Conservation (phyloP, 2,113 vertebrate genomes). For the Zosterops borbonicus region DNA sequence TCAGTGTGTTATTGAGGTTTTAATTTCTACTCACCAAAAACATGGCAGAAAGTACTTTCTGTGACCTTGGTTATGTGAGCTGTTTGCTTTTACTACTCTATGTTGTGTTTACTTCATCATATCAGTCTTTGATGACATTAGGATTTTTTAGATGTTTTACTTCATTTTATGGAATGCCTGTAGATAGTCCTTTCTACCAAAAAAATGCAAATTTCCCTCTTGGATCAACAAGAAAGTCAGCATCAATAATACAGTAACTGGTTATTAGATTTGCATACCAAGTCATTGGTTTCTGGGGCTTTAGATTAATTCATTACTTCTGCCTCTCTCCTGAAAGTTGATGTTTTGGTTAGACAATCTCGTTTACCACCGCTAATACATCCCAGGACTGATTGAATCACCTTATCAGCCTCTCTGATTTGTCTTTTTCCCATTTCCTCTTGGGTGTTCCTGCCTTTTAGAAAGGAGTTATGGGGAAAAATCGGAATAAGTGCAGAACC, state of each 20-base stretch:
- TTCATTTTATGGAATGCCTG: background rate
- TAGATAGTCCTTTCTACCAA: background rate
- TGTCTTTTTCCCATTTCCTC: background rate
- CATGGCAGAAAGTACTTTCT: background rate
- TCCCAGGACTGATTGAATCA: background rate
- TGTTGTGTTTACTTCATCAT: background rate
- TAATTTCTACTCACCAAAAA: background rate
- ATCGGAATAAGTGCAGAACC: background rate
- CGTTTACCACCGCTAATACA: background rate
- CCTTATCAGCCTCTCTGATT: background rate
- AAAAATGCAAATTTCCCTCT: background rate
- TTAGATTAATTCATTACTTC: conserved; percentile 14
- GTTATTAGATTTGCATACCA: conserved; percentile 22
- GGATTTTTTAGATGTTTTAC: background rate
- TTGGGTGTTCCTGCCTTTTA: background rate
- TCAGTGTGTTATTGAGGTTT: background rate
- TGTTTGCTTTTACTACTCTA: background rate
- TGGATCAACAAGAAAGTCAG: background rate
- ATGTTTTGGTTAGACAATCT: background rate
- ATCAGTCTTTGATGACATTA: background rate
- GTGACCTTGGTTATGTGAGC: background rate
- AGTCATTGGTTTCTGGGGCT: background rate
- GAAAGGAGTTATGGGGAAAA: background rate
- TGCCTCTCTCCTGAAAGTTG: background rate
- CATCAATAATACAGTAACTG: conserved; percentile 6